phyloP scores from a whole-genome alignment of 1,140 invertebrate genomes.

The Mya arenaria region DNA sequence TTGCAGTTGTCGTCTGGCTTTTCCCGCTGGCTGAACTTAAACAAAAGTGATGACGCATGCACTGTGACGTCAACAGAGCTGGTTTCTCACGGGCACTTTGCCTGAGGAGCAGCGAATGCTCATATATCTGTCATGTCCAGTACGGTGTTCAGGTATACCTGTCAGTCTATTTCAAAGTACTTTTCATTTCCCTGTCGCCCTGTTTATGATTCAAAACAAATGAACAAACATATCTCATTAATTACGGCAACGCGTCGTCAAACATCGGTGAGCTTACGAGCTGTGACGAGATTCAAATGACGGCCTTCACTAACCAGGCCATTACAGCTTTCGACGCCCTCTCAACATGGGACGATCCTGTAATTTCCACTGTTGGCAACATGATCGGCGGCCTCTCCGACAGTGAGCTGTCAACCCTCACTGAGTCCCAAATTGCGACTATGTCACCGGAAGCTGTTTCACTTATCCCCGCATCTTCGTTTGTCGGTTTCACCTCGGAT shows the following conservation, averaged over 20 bases:
- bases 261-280: slow-evolving; percentile 17
- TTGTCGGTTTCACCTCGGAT: slow-evolving; percentile 26
- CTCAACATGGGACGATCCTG: slow-evolving; percentile 14
- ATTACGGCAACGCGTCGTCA: too few species aligned
- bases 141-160: slow-evolving; percentile 22
- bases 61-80: slow-evolving; percentile 4
- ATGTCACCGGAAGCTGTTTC: slow-evolving; percentile 5
- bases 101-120: slow-evolving; percentile 12
- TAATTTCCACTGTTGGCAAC: slow-evolving; percentile 17
- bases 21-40: slow-evolving; percentile 9
- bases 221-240: too few species aligned
- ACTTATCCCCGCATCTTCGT: slow-evolving; percentile 15
- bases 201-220: too few species aligned
- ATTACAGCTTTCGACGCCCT: slow-evolving; percentile 6
- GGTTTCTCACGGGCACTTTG: slow-evolving; percentile 31
- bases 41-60: background rate
- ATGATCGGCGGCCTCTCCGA: slow-evolving; percentile 29
- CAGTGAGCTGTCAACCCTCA: background rate
- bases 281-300: slow-evolving; percentile 24
- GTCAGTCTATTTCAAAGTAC: too few species aligned
- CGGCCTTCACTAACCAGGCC: slow-evolving; percentile 6
- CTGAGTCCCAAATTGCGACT: background rate
- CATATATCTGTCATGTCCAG: background rate
- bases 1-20: slow-evolving; percentile 4
- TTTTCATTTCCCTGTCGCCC: too few species aligned